Evolutionary conservation across 1,140 invertebrate genomes (phyloP).

Genomic region (Drosophila neocordata): DNA sequence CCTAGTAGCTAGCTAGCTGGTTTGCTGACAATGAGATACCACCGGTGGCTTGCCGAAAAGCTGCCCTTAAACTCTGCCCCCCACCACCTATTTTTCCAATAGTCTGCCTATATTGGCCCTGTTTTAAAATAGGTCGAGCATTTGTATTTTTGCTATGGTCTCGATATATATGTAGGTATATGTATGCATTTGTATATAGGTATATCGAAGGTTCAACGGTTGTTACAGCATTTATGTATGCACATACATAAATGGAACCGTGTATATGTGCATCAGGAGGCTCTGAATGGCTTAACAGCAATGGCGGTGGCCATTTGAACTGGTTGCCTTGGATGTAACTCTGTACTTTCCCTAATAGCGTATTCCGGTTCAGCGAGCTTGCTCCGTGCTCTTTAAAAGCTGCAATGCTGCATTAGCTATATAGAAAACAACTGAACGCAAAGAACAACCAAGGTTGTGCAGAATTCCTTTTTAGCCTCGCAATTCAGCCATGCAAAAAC

Average conservation of each 20-base stretch:
- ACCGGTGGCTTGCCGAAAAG: neutral
- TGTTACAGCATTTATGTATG: constrained; percentile 28
- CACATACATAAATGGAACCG: constrained; percentile 28
- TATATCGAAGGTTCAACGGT: neutral
- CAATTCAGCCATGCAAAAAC: neutral
- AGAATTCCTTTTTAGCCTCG: too few relatives aligned
- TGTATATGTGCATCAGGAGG: constrained; percentile 33
- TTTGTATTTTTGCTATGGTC: constrained; percentile 49
- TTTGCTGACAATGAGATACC: constrained; percentile 2
- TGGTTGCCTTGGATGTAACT: neutral
- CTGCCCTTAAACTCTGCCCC: neutral
- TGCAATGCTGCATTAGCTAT: neutral
- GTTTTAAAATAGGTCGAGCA: constrained; percentile 48
- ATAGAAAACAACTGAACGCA: neutral
- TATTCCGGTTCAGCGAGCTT: constrained; percentile 8
- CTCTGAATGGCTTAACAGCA: constrained; percentile 18
- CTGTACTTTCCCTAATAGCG: neutral
- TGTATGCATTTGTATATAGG: neutral
- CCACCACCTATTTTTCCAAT: neutral
- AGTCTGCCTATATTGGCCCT: constrained; percentile 5
- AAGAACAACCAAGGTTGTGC: neutral
- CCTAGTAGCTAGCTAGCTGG: neutral
- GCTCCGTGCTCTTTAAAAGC: neutral
- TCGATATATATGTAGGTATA: neutral
- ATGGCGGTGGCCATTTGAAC: neutral